These are phyloP conservation scores for Scaptomyza cyrtandrae DNA, from an alignment of 2,888 invertebrate species.

Conservation along the genomic window DNA sequence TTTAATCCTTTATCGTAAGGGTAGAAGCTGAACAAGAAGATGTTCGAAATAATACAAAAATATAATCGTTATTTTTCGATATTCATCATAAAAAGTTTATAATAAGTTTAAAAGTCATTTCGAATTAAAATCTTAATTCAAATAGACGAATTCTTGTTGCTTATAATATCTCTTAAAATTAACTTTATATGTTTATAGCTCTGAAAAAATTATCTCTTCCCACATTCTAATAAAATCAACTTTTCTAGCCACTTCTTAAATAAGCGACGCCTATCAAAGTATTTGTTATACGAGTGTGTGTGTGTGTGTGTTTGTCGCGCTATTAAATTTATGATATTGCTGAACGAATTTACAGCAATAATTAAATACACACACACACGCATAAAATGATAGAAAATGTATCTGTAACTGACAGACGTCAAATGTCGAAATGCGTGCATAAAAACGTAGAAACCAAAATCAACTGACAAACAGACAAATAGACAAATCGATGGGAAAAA, in stretches of 20 bases:
- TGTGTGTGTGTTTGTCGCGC: constrained; percentile 44
- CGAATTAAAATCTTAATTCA: constrained; percentile 1
- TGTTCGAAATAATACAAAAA: too few relatives aligned
- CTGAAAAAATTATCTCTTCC: neutral
- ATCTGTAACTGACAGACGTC: constrained; percentile 70
- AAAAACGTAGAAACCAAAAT: constrained; percentile 67
- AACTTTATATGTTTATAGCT: constrained; percentile 23
- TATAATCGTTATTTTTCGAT: too few relatives aligned
- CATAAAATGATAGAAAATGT: constrained; percentile 54
- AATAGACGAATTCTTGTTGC: neutral
- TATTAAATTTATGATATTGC: constrained; percentile 67
- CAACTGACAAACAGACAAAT: constrained; percentile 11
- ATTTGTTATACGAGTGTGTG: constrained; percentile 28
- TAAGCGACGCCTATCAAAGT: constrained; percentile 50
- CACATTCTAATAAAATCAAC: constrained; percentile 19
- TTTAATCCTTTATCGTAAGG: constrained; percentile 17
- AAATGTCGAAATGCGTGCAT: constrained; percentile 72
- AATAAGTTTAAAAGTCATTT: neutral
- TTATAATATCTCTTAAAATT: neutral
- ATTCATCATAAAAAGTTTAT: neutral
- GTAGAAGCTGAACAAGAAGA: neutral
- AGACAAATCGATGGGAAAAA: constrained; percentile 56
- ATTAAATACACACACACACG: constrained; percentile 54
- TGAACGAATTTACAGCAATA: constrained; percentile 66
- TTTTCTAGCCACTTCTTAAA: constrained; percentile 43